Conservation (phyloP, 1,140 invertebrate genomes). For the Drosophila grimshawi region DNA sequence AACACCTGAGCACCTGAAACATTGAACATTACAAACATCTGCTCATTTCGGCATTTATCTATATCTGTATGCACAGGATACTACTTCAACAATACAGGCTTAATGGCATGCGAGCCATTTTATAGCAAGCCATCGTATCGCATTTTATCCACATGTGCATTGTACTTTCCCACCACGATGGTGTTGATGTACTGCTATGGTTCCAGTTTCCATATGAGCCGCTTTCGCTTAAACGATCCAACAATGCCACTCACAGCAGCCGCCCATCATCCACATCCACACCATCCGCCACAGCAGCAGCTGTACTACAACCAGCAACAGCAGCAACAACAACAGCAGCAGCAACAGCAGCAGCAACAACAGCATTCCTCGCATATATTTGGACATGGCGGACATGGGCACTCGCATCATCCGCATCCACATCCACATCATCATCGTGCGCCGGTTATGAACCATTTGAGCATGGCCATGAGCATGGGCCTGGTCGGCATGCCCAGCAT, state of each 20-base stretch:
- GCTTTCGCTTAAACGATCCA: constrained; percentile 88
- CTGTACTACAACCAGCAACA: constrained; percentile 36
- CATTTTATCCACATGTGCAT: constrained; percentile 92
- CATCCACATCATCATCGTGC: constrained; percentile 45
- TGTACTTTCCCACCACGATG: constrained; percentile 95
- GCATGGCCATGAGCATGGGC: constrained; percentile 84
- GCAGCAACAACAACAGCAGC: constrained; percentile 50
- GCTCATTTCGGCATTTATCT: constrained; percentile 24
- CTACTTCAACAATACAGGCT: constrained; percentile 93
- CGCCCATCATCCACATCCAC: constrained; percentile 76
- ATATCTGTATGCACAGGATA: constrained; percentile 86
- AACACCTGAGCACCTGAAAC: constrained; percentile 10
- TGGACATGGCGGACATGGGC: constrained; percentile 58
- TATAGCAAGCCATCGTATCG: constrained; percentile 90
- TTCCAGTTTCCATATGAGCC: constrained; percentile 94
- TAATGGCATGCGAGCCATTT: constrained; percentile 94
- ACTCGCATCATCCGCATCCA: constrained; percentile 55
- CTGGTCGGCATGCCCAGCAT: constrained; percentile 75
- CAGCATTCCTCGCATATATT: constrained; percentile 53
- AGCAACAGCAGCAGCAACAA: constrained; percentile 50
- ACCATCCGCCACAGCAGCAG: constrained; percentile 55
- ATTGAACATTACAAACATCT: constrained; percentile 19
- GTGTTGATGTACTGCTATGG: constrained; percentile 95
- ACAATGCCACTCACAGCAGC: constrained; percentile 84
- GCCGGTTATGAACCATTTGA: constrained; percentile 73